Conservation (phyloP, 2,113 vertebrate species). For the Spilogale gracilis region DNA sequence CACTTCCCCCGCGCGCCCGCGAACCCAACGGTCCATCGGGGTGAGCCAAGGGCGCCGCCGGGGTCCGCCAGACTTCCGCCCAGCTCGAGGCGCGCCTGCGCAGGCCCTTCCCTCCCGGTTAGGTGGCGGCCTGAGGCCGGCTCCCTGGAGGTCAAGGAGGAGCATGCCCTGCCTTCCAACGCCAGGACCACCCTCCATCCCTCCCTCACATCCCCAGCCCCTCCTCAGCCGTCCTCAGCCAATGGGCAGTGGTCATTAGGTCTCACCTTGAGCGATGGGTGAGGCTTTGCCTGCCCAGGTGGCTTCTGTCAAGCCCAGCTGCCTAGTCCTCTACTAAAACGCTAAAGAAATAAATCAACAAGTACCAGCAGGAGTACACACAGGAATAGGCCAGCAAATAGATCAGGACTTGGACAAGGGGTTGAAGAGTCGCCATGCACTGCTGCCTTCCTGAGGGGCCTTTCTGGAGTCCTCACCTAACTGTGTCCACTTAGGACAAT, state of each 20-base stretch:
- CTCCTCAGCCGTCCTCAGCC: background rate
- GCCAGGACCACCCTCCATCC: rapidly evolving
- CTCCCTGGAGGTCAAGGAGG: background rate
- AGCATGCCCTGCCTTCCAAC: background rate
- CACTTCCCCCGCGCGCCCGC: rapidly evolving
- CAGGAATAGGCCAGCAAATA: constrained; percentile 69
- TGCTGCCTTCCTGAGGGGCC: background rate
- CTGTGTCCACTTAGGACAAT: background rate
- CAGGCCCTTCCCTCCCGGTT: rapidly evolving
- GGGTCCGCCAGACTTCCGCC: rapidly evolving
- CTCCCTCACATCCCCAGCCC: background rate
- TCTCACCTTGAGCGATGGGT: background rate
- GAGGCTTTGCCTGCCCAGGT: background rate
- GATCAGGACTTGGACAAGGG: background rate
- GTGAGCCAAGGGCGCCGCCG: rapidly evolving
- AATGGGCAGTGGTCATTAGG: too few species aligned
- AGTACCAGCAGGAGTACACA: constrained; percentile 66
- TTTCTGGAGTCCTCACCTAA: background rate
- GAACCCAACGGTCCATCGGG: background rate
- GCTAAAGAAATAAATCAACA: constrained; percentile 65
- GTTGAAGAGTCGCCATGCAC: constrained; percentile 44
- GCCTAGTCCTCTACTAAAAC: constrained; percentile 57
- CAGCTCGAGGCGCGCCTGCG: rapidly evolving
- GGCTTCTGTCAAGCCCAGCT: background rate
- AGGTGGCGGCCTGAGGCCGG: rapidly evolving